A percentile compares a stretch with the other conserved stretches of the same genome.
These are phyloP conservation scores for Agraylea sexmaculata DNA, from an alignment of 1,140 invertebrate species.

Conservation along the genomic window DNA sequence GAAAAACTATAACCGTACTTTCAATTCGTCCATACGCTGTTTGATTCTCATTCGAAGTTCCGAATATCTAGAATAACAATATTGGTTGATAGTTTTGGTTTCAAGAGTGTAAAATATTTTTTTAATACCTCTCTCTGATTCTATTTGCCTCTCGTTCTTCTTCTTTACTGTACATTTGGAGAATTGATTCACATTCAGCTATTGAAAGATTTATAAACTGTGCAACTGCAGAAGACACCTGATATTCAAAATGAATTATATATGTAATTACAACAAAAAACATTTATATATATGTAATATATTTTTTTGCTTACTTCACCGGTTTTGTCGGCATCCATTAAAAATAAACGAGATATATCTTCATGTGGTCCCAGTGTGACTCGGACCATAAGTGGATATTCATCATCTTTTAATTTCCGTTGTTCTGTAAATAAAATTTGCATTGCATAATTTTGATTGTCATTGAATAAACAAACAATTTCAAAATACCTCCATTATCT, in stretches of 20 bases:
- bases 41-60: conserved; percentile 55
- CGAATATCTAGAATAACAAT: conserved; percentile 43
- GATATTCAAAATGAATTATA: conserved; percentile 8
- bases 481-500: conserved; percentile 62
- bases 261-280: background rate
- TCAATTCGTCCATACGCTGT: conserved; percentile 58
- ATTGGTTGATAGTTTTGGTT: conserved; percentile 13
- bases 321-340: conserved; percentile 64
- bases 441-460: background rate
- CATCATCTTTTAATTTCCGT: conserved; percentile 58
- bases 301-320: conserved; percentile 59
- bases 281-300: conserved; percentile 5
- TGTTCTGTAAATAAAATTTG: conserved; percentile 47
- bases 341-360: conserved; percentile 65
- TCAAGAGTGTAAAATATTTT: conserved; percentile 12
- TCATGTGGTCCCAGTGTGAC: conserved; percentile 73
- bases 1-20: conserved; percentile 45
- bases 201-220: conserved; percentile 73
- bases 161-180: conserved; percentile 66
- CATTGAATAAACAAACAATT: background rate
- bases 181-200: conserved; percentile 65
- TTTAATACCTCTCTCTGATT: conserved; percentile 56
- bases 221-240: conserved; percentile 52
- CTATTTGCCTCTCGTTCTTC: conserved; percentile 58
- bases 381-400: conserved; percentile 67